Evolutionary conservation across 1,140 invertebrate genomes (phyloP).

Genomic region (Oedothorax gibbosus): DNA sequence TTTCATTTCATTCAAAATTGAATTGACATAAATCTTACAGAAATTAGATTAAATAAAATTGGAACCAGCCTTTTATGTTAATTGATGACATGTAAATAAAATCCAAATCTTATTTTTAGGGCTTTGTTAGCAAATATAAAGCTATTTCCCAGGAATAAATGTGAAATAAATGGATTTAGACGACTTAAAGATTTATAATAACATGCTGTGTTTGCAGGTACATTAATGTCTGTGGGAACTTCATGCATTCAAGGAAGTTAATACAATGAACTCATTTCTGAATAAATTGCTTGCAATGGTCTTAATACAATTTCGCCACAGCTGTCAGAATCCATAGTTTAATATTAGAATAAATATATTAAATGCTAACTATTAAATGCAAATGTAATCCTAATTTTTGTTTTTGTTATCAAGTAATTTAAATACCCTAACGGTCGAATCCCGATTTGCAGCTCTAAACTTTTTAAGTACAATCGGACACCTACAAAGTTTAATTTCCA

Average conservation of each 20-base stretch:
- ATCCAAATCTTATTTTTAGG: too few relatives aligned
- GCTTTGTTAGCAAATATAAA: too few relatives aligned
- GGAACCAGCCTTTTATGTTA: too few relatives aligned
- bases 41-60: too few relatives aligned
- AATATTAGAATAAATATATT: not conserved
- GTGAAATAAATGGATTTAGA: not conserved
- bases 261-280: not conserved
- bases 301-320: constrained; percentile 26
- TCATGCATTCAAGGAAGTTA: not conserved
- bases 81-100: too few relatives aligned
- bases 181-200: not conserved
- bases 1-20: not conserved
- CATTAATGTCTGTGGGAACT: not conserved
- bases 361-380: constrained; percentile 2
- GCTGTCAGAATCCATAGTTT: constrained; percentile 34
- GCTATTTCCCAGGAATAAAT: not conserved
- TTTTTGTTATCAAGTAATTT: not conserved
- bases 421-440: not conserved
- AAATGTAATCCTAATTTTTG: constrained; percentile 20
- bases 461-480: not conserved
- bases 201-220: not conserved
- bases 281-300: not conserved
- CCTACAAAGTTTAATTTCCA: constrained; percentile 1
- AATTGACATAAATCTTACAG: not conserved
- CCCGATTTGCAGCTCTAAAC: not conserved